Evolutionary conservation across 1,140 invertebrate species (phyloP).

Genomic region (Asbolus verrucosus): DNA sequence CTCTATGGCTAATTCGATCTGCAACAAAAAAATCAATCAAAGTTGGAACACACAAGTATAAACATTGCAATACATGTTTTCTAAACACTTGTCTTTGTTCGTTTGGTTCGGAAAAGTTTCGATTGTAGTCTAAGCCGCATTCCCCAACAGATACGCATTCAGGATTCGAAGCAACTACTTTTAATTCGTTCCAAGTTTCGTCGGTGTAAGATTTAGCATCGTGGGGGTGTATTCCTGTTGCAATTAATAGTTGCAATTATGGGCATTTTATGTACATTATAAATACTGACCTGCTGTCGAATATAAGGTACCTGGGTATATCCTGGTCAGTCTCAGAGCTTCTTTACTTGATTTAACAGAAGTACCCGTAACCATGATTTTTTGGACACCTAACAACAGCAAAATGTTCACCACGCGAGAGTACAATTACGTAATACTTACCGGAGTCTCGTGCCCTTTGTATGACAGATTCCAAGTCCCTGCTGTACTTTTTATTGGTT

Average conservation of each 20-base stretch:
- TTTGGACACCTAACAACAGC: conserved; percentile 82
- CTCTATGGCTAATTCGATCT: conserved; percentile 87
- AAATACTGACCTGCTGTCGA: conserved; percentile 86
- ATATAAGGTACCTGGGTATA: conserved; percentile 91
- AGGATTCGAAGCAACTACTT: conserved; percentile 79
- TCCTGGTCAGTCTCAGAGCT: conserved; percentile 85
- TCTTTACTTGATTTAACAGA: conserved; percentile 91
- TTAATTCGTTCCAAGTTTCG: conserved; percentile 78
- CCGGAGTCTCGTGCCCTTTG: conserved; percentile 93
- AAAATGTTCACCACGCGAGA: conserved; percentile 19
- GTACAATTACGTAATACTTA: conserved; percentile 61
- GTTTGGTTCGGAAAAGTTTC: conserved; percentile 91
- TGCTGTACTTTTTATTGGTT: conserved; percentile 93
- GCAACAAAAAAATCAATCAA: conserved; percentile 57
- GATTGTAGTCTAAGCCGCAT: conserved; percentile 94
- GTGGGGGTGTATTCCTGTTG: conserved; percentile 90
- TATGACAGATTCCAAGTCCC: conserved; percentile 93
- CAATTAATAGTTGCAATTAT: conserved; percentile 27
- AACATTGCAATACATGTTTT: conserved; percentile 76
- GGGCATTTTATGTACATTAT: background rate
- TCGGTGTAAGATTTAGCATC: conserved; percentile 94
- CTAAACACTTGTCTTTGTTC: conserved; percentile 90
- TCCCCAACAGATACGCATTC: conserved; percentile 95
- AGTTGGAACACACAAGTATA: background rate
- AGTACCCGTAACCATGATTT: conserved; percentile 94